Conservation (phyloP, 1,140 invertebrate genomes). For the Euura lappo region DNA sequence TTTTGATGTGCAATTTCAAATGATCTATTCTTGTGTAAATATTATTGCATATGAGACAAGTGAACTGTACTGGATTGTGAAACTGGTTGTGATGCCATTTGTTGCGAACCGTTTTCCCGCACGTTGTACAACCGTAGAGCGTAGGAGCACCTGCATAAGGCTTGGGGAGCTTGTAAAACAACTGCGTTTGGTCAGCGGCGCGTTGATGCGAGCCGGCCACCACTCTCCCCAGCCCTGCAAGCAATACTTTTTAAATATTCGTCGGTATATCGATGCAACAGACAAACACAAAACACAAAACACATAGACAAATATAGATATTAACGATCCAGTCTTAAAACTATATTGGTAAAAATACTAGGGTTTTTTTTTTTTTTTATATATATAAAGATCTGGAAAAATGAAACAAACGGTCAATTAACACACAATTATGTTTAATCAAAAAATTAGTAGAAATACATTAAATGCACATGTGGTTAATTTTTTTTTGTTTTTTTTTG, state of each 20-base stretch:
- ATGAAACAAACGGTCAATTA: conserved; percentile 42
- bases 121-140: neutral
- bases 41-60: conserved; percentile 9
- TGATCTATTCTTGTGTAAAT: neutral
- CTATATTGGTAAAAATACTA: too few relatives aligned
- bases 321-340: too few relatives aligned
- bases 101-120: conserved; percentile 7
- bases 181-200: conserved; percentile 2
- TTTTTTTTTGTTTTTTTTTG: conserved; percentile 54
- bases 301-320: too few relatives aligned
- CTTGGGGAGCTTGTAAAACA: neutral
- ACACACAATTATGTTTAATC: conserved; percentile 62
- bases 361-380: neutral
- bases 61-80: conserved; percentile 12
- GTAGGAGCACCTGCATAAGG: neutral
- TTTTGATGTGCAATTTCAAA: neutral
- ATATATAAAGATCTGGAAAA: conserved; percentile 37
- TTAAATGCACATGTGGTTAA: conserved; percentile 62
- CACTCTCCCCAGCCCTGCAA: conserved; percentile 1
- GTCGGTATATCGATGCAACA: neutral
- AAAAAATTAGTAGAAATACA: conserved; percentile 63
- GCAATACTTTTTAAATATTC: neutral
- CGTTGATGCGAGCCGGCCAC: neutral
- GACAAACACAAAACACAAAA: neutral
- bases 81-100: conserved; percentile 8